Evolutionary conservation across 1,140 invertebrate genomes (phyloP).

Genomic region (Anastrepha obliqua): DNA sequence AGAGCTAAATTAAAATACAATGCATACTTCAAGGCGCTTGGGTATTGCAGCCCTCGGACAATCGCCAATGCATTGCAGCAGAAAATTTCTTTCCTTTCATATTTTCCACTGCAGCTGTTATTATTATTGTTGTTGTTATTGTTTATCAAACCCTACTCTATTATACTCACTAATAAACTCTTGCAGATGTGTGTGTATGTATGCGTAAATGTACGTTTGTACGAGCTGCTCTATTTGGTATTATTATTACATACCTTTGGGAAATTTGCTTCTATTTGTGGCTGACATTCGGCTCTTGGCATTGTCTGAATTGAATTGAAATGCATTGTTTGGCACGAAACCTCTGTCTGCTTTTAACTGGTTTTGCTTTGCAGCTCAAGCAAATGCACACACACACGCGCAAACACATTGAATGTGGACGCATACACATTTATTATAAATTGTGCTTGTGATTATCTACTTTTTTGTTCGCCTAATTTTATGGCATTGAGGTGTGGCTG

Average conservation of each 20-base stretch:
- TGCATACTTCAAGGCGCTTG: constrained; percentile 17
- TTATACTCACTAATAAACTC: constrained; percentile 46
- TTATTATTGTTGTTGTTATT: constrained; percentile 34
- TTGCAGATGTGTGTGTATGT: not conserved
- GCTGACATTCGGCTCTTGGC: constrained; percentile 23
- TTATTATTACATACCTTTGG: constrained; percentile 36
- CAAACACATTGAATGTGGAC: not conserved
- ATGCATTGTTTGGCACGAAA: constrained; percentile 46
- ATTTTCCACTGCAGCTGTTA: not conserved
- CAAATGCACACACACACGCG: not conserved
- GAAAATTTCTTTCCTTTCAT: not conserved
- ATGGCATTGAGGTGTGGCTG: constrained; percentile 39
- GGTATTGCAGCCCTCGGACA: not conserved
- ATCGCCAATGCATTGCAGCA: not conserved
- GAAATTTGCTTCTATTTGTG: constrained; percentile 42
- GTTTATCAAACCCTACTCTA: constrained; percentile 36
- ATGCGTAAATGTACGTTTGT: not conserved
- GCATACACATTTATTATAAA: not conserved
- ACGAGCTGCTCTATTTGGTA: not conserved
- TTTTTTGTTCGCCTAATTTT: constrained; percentile 33
- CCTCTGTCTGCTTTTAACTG: constrained; percentile 38
- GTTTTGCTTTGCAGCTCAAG: not conserved
- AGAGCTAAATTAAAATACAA: constrained; percentile 32
- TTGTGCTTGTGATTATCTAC: not conserved
- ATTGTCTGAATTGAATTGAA: constrained; percentile 52